Evolutionary conservation across 2,797 vertebrate species (phyloP).

Genomic region (Hyperoplus immaculatus): DNA sequence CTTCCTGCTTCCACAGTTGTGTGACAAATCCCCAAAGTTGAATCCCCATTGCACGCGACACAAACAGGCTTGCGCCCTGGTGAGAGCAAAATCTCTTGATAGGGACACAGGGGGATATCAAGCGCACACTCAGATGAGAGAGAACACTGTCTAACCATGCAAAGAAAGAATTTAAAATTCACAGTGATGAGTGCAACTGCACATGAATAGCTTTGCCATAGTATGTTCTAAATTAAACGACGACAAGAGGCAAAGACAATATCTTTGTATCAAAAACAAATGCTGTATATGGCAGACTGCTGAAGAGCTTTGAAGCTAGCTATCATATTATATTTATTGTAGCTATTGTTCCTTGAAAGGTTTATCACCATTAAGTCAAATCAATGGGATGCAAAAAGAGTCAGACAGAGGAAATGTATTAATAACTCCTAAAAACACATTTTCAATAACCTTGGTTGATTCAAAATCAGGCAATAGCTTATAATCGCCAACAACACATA

Average conservation of each 20-base stretch:
- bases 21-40: slow-evolving; percentile 72
- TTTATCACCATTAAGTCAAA: slow-evolving; percentile 43
- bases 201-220: slow-evolving; percentile 38
- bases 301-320: slow-evolving; percentile 35
- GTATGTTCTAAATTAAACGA: slow-evolving; percentile 45
- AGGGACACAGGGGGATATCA: slow-evolving; percentile 60
- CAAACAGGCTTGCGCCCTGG: slow-evolving; percentile 50
- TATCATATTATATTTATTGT: slow-evolving; percentile 18
- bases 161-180: slow-evolving; percentile 48
- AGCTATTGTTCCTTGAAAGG: slow-evolving; percentile 18
- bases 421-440: slow-evolving; percentile 18
- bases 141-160: slow-evolving; percentile 31
- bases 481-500: neutral
- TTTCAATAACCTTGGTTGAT: slow-evolving; percentile 26
- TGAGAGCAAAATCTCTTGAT: slow-evolving; percentile 65
- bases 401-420: slow-evolving; percentile 7
- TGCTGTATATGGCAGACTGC: slow-evolving; percentile 24
- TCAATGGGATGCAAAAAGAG: slow-evolving; percentile 22
- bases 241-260: slow-evolving; percentile 53
- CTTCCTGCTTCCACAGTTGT: slow-evolving; percentile 65
- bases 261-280: slow-evolving; percentile 46
- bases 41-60: slow-evolving; percentile 60
- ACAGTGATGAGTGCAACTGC: slow-evolving; percentile 29
- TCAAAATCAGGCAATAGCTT: slow-evolving; percentile 10
- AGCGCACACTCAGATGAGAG: slow-evolving; percentile 56